A percentile compares a stretch with the other conserved stretches of the same genome.
phyloP scores from a whole-genome alignment of 2,113 vertebrate genomes.

The Poeciliopsis prolifica region DNA sequence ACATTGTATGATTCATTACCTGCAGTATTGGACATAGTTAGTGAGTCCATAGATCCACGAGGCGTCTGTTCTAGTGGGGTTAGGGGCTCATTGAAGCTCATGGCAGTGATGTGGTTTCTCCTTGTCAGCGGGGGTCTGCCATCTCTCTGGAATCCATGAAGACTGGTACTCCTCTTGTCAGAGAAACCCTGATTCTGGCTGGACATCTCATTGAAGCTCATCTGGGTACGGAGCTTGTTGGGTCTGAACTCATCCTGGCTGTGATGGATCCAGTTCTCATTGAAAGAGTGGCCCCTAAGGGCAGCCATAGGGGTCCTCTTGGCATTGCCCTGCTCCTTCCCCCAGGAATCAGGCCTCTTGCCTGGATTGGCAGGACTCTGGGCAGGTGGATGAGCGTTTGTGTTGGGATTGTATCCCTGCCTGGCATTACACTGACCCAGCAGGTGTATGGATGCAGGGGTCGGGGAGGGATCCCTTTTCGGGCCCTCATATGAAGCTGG shows the following conservation, averaged over 20 bases:
- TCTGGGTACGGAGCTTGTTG: slow-evolving; percentile 88
- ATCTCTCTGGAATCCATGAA: slow-evolving; percentile 88
- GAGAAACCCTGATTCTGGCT: slow-evolving; percentile 85
- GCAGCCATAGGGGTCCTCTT: slow-evolving; percentile 91
- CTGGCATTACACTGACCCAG: slow-evolving; percentile 91
- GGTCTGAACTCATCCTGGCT: slow-evolving; percentile 89
- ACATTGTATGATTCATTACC: slow-evolving; percentile 68
- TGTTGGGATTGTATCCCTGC: slow-evolving; percentile 85
- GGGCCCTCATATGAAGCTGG: slow-evolving; percentile 84
- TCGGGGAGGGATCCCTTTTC: slow-evolving; percentile 73
- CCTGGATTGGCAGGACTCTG: slow-evolving; percentile 71
- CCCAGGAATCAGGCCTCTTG: slow-evolving; percentile 86
- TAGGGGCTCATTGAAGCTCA: slow-evolving; percentile 92
- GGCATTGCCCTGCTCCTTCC: slow-evolving; percentile 88
- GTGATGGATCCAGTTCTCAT: slow-evolving; percentile 92
- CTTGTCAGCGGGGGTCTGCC: slow-evolving; percentile 75
- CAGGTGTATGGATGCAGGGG: slow-evolving; percentile 88
- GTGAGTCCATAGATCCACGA: slow-evolving; percentile 93
- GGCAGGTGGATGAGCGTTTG: slow-evolving; percentile 71
- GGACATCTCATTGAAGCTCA: slow-evolving; percentile 92
- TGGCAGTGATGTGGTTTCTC: slow-evolving; percentile 91
- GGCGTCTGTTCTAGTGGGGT: slow-evolving; percentile 93
- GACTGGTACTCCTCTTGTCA: slow-evolving; percentile 89
- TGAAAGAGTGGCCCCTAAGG: slow-evolving; percentile 88
- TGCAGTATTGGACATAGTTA: slow-evolving; percentile 93